Evolutionary conservation across 2,888 invertebrate genomes (phyloP).

Genomic region (Microplitis manilae): DNA sequence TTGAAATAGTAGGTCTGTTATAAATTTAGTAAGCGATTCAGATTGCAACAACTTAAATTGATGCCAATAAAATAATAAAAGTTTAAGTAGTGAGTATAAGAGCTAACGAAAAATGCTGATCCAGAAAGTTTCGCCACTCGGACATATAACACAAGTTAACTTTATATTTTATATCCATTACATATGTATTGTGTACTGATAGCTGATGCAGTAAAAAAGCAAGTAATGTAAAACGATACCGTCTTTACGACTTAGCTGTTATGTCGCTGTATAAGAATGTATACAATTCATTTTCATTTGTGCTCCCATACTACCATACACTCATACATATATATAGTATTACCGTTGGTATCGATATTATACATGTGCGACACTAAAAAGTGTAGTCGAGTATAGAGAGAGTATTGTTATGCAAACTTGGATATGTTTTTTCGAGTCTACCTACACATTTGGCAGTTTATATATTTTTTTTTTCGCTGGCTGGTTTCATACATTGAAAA

Average conservation of each 20-base stretch:
- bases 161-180: not conserved
- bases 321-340: not conserved
- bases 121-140: constrained; percentile 19
- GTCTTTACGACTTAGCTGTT: constrained; percentile 20
- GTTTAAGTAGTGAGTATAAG: not conserved
- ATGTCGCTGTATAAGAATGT: not conserved
- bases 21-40: not conserved
- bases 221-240: constrained; percentile 8
- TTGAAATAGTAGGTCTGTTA: not conserved
- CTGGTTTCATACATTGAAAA: not conserved
- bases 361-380: too few species aligned
- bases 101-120: constrained; percentile 27
- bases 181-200: not conserved
- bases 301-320: not conserved
- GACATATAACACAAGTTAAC: constrained; percentile 14
- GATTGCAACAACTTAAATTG: not conserved
- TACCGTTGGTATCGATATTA: not conserved
- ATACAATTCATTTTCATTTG: not conserved
- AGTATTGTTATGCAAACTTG: constrained; percentile 30
- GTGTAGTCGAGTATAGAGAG: not conserved
- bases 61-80: not conserved
- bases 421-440: not conserved
- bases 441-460: constrained; percentile 3
- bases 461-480: not conserved
- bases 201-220: not conserved